Evolutionary conservation across 2,797 vertebrate species (phyloP), one percentile per base, ranked within the genome.

Genomic region (Myotis daubentonii): DNA sequence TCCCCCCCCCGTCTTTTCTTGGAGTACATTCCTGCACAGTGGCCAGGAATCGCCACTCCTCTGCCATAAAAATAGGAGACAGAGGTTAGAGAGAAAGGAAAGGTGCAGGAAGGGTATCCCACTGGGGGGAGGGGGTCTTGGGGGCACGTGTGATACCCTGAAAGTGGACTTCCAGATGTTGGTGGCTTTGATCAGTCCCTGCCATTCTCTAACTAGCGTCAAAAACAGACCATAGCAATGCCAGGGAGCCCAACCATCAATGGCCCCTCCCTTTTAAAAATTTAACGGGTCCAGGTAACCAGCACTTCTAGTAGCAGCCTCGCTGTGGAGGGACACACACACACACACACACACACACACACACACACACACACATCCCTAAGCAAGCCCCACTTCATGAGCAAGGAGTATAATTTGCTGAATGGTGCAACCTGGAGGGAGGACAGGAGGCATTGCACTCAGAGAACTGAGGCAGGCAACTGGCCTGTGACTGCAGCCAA

Each of bases 151-250:
- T 30, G n/a, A 57, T 70, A 62, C 41, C 60, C 65, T 81, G 75
- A 38, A 66, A 79, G 53, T 68, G 87, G 87, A 81, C 53, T 90
- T 92, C 93, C 70, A 86, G 68, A 97, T 97, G 84, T 91, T 93
- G 91, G 94, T 95, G 94, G 96, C 97, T 98, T 97, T 98, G 97
- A 97, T 93, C 96, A 97, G 95, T 95, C 92, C 87, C 93, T 95
- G 96, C 97, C 95, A 94, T 97, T 97, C 97, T 98, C 74, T 62
- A 51, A 62, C 36, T 55, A 92, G 96, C 95, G 96, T 71, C 79
- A 81, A 94, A 91, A 91, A 71, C 94, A 96, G 95, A 97, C 72
- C 60, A 97, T 94, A 97, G 68, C 30, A 38, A 66, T 30, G 53
- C 49, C 89, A 95, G 95, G 84, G 93, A 96, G 94, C 47, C 66